A percentile compares a stretch with the other conserved stretches of the same genome.
Evolutionary conservation across 1,140 invertebrate genomes (phyloP).

Genomic region (Drosophila trapezifrons): DNA sequence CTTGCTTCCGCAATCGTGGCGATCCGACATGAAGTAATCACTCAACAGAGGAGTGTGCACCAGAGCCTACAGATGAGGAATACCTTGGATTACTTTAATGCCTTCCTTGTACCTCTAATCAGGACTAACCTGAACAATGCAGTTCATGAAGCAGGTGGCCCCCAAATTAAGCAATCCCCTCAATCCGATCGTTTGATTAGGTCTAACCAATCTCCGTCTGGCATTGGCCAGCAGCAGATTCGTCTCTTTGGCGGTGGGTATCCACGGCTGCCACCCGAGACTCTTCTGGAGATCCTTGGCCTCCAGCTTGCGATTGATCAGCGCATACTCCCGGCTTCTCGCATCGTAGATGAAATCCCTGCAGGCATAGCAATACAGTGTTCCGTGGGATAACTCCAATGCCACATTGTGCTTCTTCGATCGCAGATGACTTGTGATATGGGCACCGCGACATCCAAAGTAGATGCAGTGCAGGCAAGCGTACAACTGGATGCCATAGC

Average conservation of each 20-base stretch:
- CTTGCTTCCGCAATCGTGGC: slow-evolving; percentile 92
- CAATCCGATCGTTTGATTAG: slow-evolving; percentile 94
- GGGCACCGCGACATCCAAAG: slow-evolving; percentile 93
- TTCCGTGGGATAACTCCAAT: slow-evolving; percentile 94
- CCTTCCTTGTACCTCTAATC: neutral
- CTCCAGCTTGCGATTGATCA: slow-evolving; percentile 85
- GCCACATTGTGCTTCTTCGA: slow-evolving; percentile 92
- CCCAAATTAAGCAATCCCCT: slow-evolving; percentile 97
- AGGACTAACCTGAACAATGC: slow-evolving; percentile 92
- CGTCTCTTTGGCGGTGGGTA: slow-evolving; percentile 90
- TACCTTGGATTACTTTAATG: neutral
- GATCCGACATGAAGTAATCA: slow-evolving; percentile 97
- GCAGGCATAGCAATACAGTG: slow-evolving; percentile 96
- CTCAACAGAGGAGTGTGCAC: slow-evolving; percentile 97
- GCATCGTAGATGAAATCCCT: slow-evolving; percentile 96
- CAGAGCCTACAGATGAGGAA: slow-evolving; percentile 87
- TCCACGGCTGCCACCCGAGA: slow-evolving; percentile 90
- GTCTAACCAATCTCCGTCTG: slow-evolving; percentile 90
- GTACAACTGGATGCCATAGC: slow-evolving; percentile 90
- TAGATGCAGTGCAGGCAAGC: slow-evolving; percentile 96
- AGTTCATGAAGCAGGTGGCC: slow-evolving; percentile 99
- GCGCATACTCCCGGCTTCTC: slow-evolving; percentile 87
- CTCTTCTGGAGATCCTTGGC: slow-evolving; percentile 88
- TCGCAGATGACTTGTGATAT: slow-evolving; percentile 94
- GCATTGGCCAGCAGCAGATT: slow-evolving; percentile 89